Conservation (phyloP, 2,888 invertebrate genomes). For the Polia nebulosa region DNA sequence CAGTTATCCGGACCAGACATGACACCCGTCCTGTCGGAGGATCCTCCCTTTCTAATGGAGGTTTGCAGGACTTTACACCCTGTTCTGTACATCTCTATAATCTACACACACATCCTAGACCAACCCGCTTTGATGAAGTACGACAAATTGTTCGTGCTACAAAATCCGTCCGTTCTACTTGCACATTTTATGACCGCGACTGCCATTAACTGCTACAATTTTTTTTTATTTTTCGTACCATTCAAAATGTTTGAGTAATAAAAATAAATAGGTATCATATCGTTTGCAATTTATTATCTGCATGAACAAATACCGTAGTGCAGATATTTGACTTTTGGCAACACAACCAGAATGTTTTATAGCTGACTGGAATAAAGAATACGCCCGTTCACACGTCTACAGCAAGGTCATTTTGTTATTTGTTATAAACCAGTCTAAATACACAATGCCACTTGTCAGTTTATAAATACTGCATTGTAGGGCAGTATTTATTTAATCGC, state of each 20-base stretch:
- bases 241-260: constrained; percentile 6
- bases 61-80: too few species aligned
- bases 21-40: too few species aligned
- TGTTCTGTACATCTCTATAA: too few species aligned
- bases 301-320: constrained; percentile 40
- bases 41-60: too few species aligned
- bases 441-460: constrained; percentile 8
- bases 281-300: constrained; percentile 29
- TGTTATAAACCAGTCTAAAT: not conserved
- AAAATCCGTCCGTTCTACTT: not conserved
- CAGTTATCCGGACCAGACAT: too few species aligned
- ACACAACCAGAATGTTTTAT: constrained; percentile 32
- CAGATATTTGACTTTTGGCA: constrained; percentile 28
- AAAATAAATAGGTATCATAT: not conserved
- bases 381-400: constrained; percentile 42
- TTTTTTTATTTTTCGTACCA: not conserved
- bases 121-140: too few species aligned
- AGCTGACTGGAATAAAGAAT: constrained; percentile 7
- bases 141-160: not conserved
- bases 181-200: not conserved
- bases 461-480: constrained; percentile 7
- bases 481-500: not conserved
- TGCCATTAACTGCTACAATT: too few species aligned
- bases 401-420: not conserved
- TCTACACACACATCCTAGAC: too few species aligned